Evolutionary conservation across 2,888 invertebrate species (phyloP).

Genomic region (Tetranychus truncatus): DNA sequence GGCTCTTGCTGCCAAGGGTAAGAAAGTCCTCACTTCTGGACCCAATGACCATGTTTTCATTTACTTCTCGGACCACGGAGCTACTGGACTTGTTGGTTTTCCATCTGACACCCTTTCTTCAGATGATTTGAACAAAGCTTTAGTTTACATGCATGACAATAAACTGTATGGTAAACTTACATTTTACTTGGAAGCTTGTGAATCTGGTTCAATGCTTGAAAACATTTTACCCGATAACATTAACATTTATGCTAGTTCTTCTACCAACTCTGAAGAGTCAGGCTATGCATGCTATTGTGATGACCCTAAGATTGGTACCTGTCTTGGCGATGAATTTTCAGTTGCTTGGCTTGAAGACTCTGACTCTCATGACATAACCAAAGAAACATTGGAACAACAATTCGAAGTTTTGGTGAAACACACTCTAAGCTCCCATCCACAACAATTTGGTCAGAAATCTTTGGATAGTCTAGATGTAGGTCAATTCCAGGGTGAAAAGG

Average conservation of each 20-base stretch:
- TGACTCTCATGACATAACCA: too few species aligned
- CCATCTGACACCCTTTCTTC: conserved; percentile 35
- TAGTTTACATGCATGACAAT: conserved; percentile 35
- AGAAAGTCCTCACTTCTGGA: conserved; percentile 32
- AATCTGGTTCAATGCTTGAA: conserved; percentile 45
- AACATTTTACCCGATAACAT: conserved; percentile 36
- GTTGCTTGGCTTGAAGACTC: too few species aligned
- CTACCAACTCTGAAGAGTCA: conserved; percentile 41
- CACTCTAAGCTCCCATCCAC: too few species aligned
- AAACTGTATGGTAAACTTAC: conserved; percentile 38
- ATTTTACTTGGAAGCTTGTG: conserved; percentile 44
- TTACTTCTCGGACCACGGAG: conserved; percentile 44
- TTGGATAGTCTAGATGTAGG: too few species aligned
- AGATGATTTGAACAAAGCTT: conserved; percentile 31
- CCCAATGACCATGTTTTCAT: conserved; percentile 30
- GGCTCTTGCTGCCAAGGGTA: conserved; percentile 26
- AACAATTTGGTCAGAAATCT: too few species aligned
- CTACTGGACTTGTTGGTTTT: conserved; percentile 40
- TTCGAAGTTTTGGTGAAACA: too few species aligned
- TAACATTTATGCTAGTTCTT: conserved; percentile 33
- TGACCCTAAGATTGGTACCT: not conserved
- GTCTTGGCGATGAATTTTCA: too few species aligned
- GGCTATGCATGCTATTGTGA: not conserved
- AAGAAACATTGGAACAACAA: too few species aligned
- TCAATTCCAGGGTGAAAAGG: too few species aligned